Conservation (phyloP, 2,888 invertebrate genomes). For the Apotomis betuletana region DNA sequence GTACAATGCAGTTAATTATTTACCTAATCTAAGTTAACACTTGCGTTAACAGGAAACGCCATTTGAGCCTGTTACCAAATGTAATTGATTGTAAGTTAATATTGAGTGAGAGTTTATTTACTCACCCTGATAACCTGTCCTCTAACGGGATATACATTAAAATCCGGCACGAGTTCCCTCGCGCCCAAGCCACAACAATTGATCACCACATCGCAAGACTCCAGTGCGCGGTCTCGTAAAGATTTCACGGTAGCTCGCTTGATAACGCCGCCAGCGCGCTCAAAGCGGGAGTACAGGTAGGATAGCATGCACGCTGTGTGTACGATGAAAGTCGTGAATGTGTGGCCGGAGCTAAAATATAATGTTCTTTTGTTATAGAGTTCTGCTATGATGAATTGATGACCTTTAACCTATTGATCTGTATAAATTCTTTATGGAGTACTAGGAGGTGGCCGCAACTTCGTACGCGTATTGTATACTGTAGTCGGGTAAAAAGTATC, state of each 20-base stretch:
- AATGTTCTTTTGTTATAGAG: background rate
- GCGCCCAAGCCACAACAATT: constrained; percentile 91
- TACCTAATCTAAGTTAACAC: no score
- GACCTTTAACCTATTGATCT: no score
- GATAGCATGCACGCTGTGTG: constrained; percentile 87
- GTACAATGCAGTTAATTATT: no score
- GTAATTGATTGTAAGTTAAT: no score
- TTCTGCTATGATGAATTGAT: no score
- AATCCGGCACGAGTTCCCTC: constrained; percentile 84
- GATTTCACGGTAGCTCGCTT: constrained; percentile 55
- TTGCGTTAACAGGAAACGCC: no score
- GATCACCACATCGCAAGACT: constrained; percentile 87
- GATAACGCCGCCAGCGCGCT: constrained; percentile 85
- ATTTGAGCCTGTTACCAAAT: no score
- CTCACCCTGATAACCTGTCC: constrained; percentile 88
- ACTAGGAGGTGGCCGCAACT: no score
- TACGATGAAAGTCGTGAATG: constrained; percentile 86
- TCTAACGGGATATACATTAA: constrained; percentile 85
- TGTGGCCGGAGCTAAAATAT: constrained; percentile 82
- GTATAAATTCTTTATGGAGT: no score
- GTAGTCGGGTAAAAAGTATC: no score
- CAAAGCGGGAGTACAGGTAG: constrained; percentile 85
- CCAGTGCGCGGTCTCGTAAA: constrained; percentile 71
- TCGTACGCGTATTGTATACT: no score
- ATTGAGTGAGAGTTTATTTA: no score